Base-by-base conservation (phyloP, 1,140 invertebrate genomes). In the Pemphigus obesinymphae region DNA sequence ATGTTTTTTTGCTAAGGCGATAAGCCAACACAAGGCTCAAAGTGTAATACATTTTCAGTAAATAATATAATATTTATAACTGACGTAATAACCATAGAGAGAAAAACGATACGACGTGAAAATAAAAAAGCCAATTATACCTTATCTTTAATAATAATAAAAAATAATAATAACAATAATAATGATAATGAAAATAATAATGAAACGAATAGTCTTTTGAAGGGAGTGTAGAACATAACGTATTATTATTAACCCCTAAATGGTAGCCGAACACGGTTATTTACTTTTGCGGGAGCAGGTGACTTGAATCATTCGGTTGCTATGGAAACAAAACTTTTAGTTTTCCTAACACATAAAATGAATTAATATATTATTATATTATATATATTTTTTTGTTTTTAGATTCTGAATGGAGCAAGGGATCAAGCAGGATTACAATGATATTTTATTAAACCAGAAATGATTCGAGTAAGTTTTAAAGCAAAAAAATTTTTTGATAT, bases 251-350 rank as follows among this genome's bases (percentile, higher is more conserved):
- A 50, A 73, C 70, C 70, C n/a, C 45, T 50, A 50, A 50, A 72
- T 45, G 68, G 23, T n/a, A 72, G 50, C 48, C 70, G 43, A 48
- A 73, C 40, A 73, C 70, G 70, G 70, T 73, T 73, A 50, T 73
- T 73, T 73, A 73, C 70, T 48, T 73, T 48, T 73, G 70, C 31
- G 45, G 45, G 23, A 50, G 70, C 70, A 48, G 45, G 70, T 48
- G 43, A n/a, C 72, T 34, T 10, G 72, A 75, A 75, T 75, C 72
- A 53, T 75, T 75, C 20, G 72, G 72, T 75, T 75, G 72, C 72
- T 34, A 29, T 34, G 48, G 72, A 75, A 53, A 75, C 48, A n/a
- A 53, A 50, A 75, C 45, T 75, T 75, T 75, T 50, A 53, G 29
- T 53, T 75, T 75, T 75, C 72, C 48, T 15, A 75, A 75, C 72